These are phyloP conservation scores for Nycticorax nycticorax DNA, from an alignment of 2,113 vertebrate genomes.

Conservation along the genomic window DNA sequence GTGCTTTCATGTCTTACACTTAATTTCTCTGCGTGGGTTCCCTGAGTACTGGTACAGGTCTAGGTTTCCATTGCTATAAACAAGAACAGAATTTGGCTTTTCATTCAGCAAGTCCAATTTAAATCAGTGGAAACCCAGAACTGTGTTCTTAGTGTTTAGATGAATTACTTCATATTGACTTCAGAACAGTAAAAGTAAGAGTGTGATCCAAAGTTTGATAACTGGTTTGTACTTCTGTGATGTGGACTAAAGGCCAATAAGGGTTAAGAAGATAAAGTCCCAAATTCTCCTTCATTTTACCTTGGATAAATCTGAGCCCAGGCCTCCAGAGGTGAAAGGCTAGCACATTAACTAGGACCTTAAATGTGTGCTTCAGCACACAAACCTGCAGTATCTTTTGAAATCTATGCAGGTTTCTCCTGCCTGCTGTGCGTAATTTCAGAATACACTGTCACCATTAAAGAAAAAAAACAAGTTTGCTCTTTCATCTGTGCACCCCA, in stretches of 20 bases:
- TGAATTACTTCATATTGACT: background rate
- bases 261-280: slow-evolving; percentile 47
- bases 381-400: slow-evolving; percentile 78
- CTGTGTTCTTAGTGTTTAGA: background rate
- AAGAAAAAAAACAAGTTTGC: slow-evolving; percentile 67
- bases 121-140: background rate
- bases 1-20: background rate
- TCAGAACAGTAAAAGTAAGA: background rate
- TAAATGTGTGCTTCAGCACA: slow-evolving; percentile 67
- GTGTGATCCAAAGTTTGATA: background rate
- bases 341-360: slow-evolving; percentile 65
- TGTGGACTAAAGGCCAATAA: slow-evolving; percentile 14
- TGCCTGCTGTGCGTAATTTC: slow-evolving; percentile 79
- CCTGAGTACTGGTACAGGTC: background rate
- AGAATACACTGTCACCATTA: slow-evolving; percentile 70
- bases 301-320: slow-evolving; percentile 56
- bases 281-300: slow-evolving; percentile 49
- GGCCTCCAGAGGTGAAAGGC: slow-evolving; percentile 65
- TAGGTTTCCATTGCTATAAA: background rate
- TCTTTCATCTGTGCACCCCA: slow-evolving; percentile 73
- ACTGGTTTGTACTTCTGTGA: background rate
- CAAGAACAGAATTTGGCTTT: background rate
- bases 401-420: slow-evolving; percentile 75
- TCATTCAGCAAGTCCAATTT: background rate
- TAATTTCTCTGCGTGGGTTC: background rate